Conservation (phyloP, 2,888 invertebrate species). For the Operophtera brumata region DNA sequence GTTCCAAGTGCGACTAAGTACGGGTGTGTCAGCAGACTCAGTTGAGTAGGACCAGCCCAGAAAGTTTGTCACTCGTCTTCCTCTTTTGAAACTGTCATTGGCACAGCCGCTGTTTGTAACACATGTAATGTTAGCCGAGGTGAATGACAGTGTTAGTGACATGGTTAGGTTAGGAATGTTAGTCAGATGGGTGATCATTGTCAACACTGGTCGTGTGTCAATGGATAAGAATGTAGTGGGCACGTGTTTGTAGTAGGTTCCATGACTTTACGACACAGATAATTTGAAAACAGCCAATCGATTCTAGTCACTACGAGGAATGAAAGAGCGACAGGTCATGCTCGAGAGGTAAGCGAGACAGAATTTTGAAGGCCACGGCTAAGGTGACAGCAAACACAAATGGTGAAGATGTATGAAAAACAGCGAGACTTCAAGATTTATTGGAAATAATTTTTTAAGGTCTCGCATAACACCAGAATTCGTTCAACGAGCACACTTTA, state of each 20-base stretch:
- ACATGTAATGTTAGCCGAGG: conserved; percentile 52
- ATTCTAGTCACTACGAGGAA: conserved; percentile 56
- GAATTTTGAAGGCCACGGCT: conserved; percentile 45
- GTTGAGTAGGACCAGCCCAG: too few relatives aligned
- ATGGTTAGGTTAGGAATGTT: conserved; percentile 56
- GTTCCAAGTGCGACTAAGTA: too few relatives aligned
- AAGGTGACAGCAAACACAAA: conserved; percentile 61
- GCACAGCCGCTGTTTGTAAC: conserved; percentile 58
- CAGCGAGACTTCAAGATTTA: conserved; percentile 41
- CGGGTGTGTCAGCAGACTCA: too few relatives aligned
- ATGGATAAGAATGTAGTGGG: conserved; percentile 42
- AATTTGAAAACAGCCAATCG: conserved; percentile 61
- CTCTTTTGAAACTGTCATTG: too few relatives aligned
- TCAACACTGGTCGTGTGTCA: conserved; percentile 33
- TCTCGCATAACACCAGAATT: conserved; percentile 13
- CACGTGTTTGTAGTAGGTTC: conserved; percentile 43
- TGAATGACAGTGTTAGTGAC: conserved; percentile 64
- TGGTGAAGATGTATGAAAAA: conserved; percentile 58
- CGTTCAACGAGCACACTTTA: background rate
- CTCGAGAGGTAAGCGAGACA: conserved; percentile 55
- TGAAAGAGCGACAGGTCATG: conserved; percentile 51
- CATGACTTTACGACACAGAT: conserved; percentile 42
- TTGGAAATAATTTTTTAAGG: conserved; percentile 35
- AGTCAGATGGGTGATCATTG: conserved; percentile 54
- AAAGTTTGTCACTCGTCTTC: too few relatives aligned